Evolutionary conservation across 2,113 vertebrate species (phyloP).

Genomic region (Canis aureus): DNA sequence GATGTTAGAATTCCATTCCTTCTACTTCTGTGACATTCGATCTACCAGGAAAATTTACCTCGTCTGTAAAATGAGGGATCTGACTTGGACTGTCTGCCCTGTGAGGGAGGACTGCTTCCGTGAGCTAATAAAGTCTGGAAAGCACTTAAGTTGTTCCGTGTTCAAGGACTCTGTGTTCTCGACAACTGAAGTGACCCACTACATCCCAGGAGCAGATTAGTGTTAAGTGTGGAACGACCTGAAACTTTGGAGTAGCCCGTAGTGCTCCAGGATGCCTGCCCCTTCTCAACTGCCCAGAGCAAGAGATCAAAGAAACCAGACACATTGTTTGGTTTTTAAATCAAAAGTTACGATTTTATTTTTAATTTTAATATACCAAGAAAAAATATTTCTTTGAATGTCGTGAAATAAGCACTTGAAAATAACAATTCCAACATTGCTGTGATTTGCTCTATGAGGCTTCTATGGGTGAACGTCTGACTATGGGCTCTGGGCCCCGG

Average conservation of each 20-base stretch:
- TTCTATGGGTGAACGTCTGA: conserved; percentile 74
- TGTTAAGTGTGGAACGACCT: not conserved
- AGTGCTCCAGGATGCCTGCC: not conserved
- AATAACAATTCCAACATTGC: conserved; percentile 87
- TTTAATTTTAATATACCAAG: conserved; percentile 89
- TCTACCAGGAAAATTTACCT: not conserved
- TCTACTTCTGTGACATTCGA: not conserved
- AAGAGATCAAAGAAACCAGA: conserved; percentile 65
- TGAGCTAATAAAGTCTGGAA: not conserved
- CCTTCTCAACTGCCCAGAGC: not conserved
- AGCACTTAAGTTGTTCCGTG: not conserved
- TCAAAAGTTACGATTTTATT: conserved; percentile 91
- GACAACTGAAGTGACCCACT: too few species aligned
- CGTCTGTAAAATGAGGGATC: not conserved
- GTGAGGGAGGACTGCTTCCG: not conserved
- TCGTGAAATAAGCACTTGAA: conserved; percentile 89
- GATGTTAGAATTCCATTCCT: not conserved
- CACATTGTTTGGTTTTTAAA: conserved; percentile 85
- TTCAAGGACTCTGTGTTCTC: too few species aligned
- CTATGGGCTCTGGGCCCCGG: conserved; percentile 77
- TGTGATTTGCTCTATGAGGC: conserved; percentile 85
- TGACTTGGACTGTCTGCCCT: not conserved
- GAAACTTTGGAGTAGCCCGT: too few species aligned
- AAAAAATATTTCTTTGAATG: conserved; percentile 88
- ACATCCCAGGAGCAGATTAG: fast-evolving